phyloP scores from a whole-genome alignment of 2,888 invertebrate species.

The Ctena decussata region DNA sequence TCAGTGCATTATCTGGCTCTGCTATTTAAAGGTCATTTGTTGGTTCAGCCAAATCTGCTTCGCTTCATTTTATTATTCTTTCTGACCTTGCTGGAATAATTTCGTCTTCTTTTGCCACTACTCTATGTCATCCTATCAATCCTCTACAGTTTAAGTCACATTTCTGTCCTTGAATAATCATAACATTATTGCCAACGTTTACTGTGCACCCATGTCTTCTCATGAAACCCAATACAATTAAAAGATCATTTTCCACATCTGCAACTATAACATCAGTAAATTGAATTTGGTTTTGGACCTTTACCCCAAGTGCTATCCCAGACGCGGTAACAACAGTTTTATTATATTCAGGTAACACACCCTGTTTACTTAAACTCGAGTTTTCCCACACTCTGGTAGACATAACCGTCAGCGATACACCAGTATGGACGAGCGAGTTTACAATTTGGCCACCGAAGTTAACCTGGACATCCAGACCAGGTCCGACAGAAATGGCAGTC shows the following conservation, averaged over 20 bases:
- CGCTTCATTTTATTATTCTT: slow-evolving; percentile 10
- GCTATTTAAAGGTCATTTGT: slow-evolving; percentile 3
- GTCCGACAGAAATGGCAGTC: neutral
- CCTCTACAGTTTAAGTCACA: no score
- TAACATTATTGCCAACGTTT: neutral
- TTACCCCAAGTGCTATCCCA: slow-evolving; percentile 22
- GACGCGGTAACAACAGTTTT: slow-evolving; percentile 9
- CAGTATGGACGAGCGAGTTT: slow-evolving; percentile 6
- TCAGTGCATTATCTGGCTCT: slow-evolving; percentile 25
- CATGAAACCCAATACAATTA: slow-evolving; percentile 26
- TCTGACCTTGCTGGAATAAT: slow-evolving; percentile 40
- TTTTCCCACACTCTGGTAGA: slow-evolving; percentile 17
- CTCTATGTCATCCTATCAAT: slow-evolving; percentile 22
- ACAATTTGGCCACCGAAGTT: neutral
- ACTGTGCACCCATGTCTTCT: neutral
- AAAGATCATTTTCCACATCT: slow-evolving; percentile 21
- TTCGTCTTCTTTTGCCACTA: neutral
- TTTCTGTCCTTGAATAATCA: neutral
- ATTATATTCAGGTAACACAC: neutral
- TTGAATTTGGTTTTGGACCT: neutral
- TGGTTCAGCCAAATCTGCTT: neutral
- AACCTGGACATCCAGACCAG: neutral
- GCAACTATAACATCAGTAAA: slow-evolving; percentile 30
- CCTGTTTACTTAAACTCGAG: neutral
- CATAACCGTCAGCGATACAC: slow-evolving; percentile 16